Evolutionary conservation across 1,140 invertebrate species (phyloP).

Genomic region (Chironomus tepperi): DNA sequence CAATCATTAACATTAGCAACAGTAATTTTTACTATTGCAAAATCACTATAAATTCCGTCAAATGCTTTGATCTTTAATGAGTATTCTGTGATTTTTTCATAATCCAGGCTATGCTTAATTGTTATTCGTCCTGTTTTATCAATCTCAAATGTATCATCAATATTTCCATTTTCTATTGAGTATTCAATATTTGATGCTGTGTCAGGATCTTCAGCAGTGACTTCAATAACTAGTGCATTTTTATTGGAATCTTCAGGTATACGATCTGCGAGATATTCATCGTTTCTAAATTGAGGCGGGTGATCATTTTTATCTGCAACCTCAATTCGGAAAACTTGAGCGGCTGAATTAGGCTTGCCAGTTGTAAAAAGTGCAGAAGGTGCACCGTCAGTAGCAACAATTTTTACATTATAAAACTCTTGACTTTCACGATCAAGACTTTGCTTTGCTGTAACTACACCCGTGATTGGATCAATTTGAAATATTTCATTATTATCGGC

Average conservation of each 20-base stretch:
- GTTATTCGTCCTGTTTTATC: slow-evolving; percentile 72
- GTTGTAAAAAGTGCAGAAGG: slow-evolving; percentile 62
- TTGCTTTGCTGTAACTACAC: slow-evolving; percentile 68
- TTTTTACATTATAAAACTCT: slow-evolving; percentile 72
- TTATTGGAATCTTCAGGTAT: slow-evolving; percentile 75
- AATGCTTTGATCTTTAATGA: slow-evolving; percentile 64
- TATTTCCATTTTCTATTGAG: slow-evolving; percentile 69
- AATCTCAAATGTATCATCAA: slow-evolving; percentile 66
- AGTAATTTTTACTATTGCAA: slow-evolving; percentile 63
- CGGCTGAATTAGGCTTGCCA: slow-evolving; percentile 58
- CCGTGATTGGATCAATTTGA: slow-evolving; percentile 67
- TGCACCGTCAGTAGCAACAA: slow-evolving; percentile 76
- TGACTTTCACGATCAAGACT: slow-evolving; percentile 73
- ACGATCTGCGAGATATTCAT: slow-evolving; percentile 62
- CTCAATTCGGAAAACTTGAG: slow-evolving; percentile 71
- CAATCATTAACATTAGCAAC: slow-evolving; percentile 80
- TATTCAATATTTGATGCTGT: slow-evolving; percentile 73
- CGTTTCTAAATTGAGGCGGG: slow-evolving; percentile 64
- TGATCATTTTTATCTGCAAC: slow-evolving; percentile 91
- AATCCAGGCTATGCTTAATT: slow-evolving; percentile 69
- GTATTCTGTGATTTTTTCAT: slow-evolving; percentile 72
- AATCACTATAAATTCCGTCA: slow-evolving; percentile 67
- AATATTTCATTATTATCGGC: slow-evolving; percentile 62
- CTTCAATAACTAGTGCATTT: slow-evolving; percentile 69
- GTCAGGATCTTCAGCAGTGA: slow-evolving; percentile 70